These are phyloP conservation scores for Alligator sinensis DNA, from an alignment of 2,113 vertebrate genomes.

Conservation along the genomic window DNA sequence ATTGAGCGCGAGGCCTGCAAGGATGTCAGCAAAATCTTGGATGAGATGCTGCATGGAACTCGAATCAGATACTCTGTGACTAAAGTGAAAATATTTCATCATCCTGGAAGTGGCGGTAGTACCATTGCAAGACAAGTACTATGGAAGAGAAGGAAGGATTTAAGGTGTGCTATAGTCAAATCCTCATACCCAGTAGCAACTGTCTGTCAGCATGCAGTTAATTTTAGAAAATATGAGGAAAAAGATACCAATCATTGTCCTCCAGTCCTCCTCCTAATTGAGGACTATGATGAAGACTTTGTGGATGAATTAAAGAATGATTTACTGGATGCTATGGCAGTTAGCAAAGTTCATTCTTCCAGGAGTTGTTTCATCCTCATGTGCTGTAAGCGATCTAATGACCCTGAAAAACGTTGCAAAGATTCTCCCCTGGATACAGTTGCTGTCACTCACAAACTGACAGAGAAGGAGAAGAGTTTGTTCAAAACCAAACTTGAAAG, in stretches of 20 bases:
- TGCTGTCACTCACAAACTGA: constrained; percentile 85
- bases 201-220: constrained; percentile 80
- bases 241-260: constrained; percentile 74
- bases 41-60: constrained; percentile 39
- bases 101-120: constrained; percentile 89
- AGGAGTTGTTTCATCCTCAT: constrained; percentile 83
- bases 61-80: constrained; percentile 64
- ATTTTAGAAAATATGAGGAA: constrained; percentile 84
- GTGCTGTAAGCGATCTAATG: constrained; percentile 80
- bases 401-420: constrained; percentile 79
- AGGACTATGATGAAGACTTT: constrained; percentile 85
- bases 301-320: constrained; percentile 79
- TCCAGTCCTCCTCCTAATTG: constrained; percentile 83
- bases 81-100: constrained; percentile 85
- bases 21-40: constrained; percentile 68
- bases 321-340: constrained; percentile 73
- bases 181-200: constrained; percentile 57
- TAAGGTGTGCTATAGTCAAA: constrained; percentile 84
- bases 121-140: constrained; percentile 86
- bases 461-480: constrained; percentile 73
- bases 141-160: constrained; percentile 82
- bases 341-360: constrained; percentile 64
- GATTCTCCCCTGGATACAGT: constrained; percentile 79
- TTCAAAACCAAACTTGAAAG: constrained; percentile 81
- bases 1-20: constrained; percentile 82